Base-by-base conservation (phyloP, 2,113 vertebrate species). In the Pleuronectes platessa region DNA sequence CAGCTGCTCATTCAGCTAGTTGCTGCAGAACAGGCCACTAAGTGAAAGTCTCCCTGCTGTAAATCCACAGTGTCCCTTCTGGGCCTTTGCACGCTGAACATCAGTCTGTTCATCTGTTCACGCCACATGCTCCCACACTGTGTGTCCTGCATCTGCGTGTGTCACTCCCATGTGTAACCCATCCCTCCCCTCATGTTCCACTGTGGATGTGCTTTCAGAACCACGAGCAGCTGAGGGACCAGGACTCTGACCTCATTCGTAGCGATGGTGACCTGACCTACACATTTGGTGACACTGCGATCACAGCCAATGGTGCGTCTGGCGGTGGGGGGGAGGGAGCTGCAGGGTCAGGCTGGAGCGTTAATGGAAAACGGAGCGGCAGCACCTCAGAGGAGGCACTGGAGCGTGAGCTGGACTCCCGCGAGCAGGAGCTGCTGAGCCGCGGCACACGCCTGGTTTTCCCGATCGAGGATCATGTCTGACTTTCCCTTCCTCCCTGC, bases 391-490 rank as follows among this genome's bases (percentile, higher is more conserved):
- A 99, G 90, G 97, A 98, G 85, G 96, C 94, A 1, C 93, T 98
- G 88, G 97, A 98, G 90, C 92, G 61, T 42, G 97, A 98, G 91
- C 93, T 96, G 86, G 97, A 96, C 94, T 92, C 92, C 68, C 95
- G 94, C 21, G 97, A 97, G 71, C 96, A 96, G 78, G 97, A 97
- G 88, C 81, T 97, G 79, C 94, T 97, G 63, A 97, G 92, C 90
- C 93, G 97, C 20, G 97, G 98, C 20, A 99, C 98, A 0, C 95
- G 96, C 27, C 94, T 99, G 26, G 97, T 99, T 65, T 98, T 99
- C 92, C 97, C 98, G 84, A 93, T 97, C 61, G 96, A 98, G 88
- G 97, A 98, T 82, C 95, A 96, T 65, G 93, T 95, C 73, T 98
- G 95, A 98, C 78, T 78, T 76, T 54, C 55, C 62, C 73, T 6